phyloP scores from a whole-genome alignment of 2,888 invertebrate species.

The Brenthis hecate region DNA sequence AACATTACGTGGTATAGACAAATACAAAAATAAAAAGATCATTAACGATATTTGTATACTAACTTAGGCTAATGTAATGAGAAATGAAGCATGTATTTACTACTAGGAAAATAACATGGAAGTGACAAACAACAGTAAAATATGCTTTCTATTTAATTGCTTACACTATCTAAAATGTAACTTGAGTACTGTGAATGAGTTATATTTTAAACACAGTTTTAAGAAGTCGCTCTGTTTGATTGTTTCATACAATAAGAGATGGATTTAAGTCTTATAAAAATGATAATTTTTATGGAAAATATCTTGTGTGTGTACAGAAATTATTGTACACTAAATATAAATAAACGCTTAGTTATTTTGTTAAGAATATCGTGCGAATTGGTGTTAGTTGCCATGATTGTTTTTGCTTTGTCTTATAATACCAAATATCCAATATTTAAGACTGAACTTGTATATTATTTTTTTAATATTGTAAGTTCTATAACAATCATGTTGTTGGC shows the following conservation, averaged over 20 bases:
- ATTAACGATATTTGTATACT: too few species aligned
- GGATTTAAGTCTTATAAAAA: slow-evolving; percentile 5
- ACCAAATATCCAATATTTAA: rapidly evolving
- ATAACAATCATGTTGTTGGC: not conserved
- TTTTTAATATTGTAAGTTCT: not conserved
- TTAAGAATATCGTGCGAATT: slow-evolving; percentile 2
- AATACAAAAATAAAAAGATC: too few species aligned
- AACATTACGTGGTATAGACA: too few species aligned
- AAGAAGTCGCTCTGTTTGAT: not conserved
- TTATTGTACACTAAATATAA: not conserved
- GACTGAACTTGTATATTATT: not conserved
- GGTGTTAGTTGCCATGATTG: not conserved
- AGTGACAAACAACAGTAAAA: slow-evolving; percentile 1
- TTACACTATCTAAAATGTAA: not conserved
- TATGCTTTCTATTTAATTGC: slow-evolving; percentile 19
- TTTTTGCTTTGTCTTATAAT: not conserved
- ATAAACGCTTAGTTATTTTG: not conserved
- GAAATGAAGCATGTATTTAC: not conserved
- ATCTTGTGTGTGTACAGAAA: slow-evolving; percentile 2
- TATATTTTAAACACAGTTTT: not conserved
- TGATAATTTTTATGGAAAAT: slow-evolving; percentile 5
- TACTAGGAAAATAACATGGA: not conserved
- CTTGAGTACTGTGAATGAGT: not conserved
- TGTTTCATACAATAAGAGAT: not conserved
- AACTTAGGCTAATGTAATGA: too few species aligned